phyloP scores from a whole-genome alignment of 2,113 vertebrate species.

The Agapornis roseicollis region DNA sequence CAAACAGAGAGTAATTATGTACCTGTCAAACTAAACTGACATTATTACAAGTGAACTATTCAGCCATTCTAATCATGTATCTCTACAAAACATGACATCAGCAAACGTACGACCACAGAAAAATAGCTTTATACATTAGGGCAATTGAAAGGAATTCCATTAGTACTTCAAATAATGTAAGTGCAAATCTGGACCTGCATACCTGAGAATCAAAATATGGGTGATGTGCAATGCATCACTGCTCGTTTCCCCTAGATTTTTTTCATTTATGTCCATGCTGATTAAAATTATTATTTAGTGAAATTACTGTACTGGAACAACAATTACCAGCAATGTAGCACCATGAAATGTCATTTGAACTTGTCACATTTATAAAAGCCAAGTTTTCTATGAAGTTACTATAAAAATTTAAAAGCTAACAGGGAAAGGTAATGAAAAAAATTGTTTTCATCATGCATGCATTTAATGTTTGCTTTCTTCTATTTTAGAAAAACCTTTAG shows the following conservation, averaged over 20 bases:
- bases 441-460: background rate
- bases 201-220: background rate
- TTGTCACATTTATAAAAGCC: background rate
- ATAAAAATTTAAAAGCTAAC: background rate
- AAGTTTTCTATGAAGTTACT: background rate
- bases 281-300: background rate
- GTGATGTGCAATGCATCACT: background rate
- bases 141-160: background rate
- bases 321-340: background rate
- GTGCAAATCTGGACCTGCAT: background rate
- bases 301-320: background rate
- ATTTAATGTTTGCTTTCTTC: background rate
- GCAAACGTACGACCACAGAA: background rate
- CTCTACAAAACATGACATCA: background rate
- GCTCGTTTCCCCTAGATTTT: background rate
- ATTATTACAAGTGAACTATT: background rate
- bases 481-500: background rate
- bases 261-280: background rate
- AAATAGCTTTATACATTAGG: background rate
- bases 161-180: background rate
- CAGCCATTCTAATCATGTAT: background rate
- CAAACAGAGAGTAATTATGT: background rate
- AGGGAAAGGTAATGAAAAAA: background rate
- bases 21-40: background rate
- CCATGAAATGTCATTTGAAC: background rate